These are phyloP conservation scores for Zoanthus gigantus DNA, from an alignment of 92 coral and sea anemone species.

Conservation along the genomic window DNA sequence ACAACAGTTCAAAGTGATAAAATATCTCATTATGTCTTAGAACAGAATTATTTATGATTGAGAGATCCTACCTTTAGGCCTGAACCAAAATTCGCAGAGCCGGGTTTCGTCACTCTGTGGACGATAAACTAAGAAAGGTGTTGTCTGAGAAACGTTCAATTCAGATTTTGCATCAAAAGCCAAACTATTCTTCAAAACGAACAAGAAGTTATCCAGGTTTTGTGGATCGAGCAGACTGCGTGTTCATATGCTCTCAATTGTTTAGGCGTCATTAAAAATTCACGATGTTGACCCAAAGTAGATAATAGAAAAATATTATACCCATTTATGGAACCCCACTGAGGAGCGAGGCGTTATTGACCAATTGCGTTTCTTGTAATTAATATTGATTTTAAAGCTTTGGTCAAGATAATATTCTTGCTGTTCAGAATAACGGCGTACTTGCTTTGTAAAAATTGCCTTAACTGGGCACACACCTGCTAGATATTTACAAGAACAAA, in stretches of 20 bases:
- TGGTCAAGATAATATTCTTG: neutral
- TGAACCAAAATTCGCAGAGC: neutral
- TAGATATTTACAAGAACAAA: neutral
- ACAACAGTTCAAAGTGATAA: neutral
- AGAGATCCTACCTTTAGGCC: neutral
- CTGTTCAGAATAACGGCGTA: neutral
- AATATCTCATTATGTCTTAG: neutral
- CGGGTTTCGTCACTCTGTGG: neutral
- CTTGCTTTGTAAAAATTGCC: neutral
- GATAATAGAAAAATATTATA: neutral
- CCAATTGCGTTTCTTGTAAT: neutral
- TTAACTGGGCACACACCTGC: neutral
- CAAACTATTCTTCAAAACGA: neutral
- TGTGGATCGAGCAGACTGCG: neutral
- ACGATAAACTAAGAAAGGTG: neutral
- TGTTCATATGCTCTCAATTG: conserved; percentile 1
- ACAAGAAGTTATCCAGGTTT: neutral
- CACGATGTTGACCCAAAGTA: neutral
- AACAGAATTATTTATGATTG: neutral
- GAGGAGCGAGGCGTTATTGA: neutral
- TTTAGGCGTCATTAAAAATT: neutral
- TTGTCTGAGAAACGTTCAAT: neutral
- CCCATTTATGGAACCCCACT: neutral
- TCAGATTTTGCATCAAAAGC: neutral
- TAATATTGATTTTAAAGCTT: neutral